Evolutionary conservation across 2,888 invertebrate genomes (phyloP), one percentile per base, ranked within the genome.

Genomic region (Caradrina kadenii): DNA sequence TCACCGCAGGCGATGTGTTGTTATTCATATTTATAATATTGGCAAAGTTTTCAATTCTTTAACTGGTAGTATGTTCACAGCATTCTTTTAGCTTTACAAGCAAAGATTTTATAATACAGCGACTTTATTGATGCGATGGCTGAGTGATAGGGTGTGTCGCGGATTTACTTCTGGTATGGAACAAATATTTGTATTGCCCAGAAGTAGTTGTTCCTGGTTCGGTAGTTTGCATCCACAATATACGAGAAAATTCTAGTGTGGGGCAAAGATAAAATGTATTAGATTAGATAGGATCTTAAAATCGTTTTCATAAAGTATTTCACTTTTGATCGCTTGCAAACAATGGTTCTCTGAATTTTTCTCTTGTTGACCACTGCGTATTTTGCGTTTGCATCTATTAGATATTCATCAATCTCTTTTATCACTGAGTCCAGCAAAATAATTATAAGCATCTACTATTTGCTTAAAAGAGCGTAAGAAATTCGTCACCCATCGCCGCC

Each of bases 391-490:
- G 21, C 1, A 42, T n/a, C 15, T 11, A 17, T n/a, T 2, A 49
- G 35, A 22, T 45, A 17, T 22, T 19, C 15, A n/a, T 31, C 6
- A 22, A n/a, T 56, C 45, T 48, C 1, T 17, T 42, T 13, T 15
- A 45, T 31, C 15, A 19, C n/a, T 4, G 8, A 21, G 35, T 11
- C 4, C 6, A 50, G 5, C 13, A 11, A 48, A 11, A 50, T 60
- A 21, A 55, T 10, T 19, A 13, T n/a, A 39, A 65, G 58, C 13
- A 17, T 5, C 45, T 10, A 22, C 55, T 13, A 65, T 63, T 68
- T 75, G 15, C 55, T 48, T 45, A 61, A 54, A 76, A 48, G 53
- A 77, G 63, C 77, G 60, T 58, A 52, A 55, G 62, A 52, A 1
- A 52, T 63, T 68, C 52, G 64, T 76, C 65, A 59, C 21, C 69